These are phyloP conservation scores for Rosalia funebris DNA, from an alignment of 2,888 invertebrate genomes.

Conservation along the genomic window DNA sequence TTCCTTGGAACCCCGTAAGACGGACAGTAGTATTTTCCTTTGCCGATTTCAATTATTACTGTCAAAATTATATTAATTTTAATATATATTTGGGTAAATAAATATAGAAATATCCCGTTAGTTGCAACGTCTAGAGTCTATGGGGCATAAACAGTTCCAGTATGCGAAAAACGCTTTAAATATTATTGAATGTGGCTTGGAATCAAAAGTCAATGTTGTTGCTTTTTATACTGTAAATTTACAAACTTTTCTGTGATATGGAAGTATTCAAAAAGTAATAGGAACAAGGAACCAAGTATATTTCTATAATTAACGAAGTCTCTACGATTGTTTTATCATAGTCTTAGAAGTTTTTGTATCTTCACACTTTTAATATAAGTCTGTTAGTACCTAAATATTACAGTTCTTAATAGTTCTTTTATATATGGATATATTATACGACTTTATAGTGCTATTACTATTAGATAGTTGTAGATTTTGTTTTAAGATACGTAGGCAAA, in stretches of 20 bases:
- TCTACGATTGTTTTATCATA: slow-evolving; percentile 3
- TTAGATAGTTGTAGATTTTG: too few species aligned
- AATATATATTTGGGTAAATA: too few species aligned
- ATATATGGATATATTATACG: too few species aligned
- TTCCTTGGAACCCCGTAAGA: too few species aligned
- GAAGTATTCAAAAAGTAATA: slow-evolving; percentile 37
- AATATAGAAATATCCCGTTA: not conserved
- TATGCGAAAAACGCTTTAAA: not conserved
- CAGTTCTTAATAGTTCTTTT: too few species aligned
- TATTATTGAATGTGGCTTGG: slow-evolving; percentile 27
- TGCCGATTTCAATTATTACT: too few species aligned
- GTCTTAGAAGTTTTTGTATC: not conserved
- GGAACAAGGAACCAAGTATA: slow-evolving; percentile 29
- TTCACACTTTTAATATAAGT: not conserved
- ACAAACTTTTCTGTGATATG: slow-evolving; percentile 40
- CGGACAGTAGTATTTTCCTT: too few species aligned
- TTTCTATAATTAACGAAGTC: slow-evolving; percentile 6
- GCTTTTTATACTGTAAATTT: slow-evolving; percentile 23
- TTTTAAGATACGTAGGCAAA: too few species aligned
- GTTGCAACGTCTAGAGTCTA: not conserved
- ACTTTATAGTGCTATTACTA: too few species aligned
- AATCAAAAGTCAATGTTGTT: slow-evolving; percentile 26
- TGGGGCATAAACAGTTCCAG: too few species aligned
- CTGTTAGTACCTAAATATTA: not conserved
- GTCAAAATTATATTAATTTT: too few species aligned